phyloP scores from a whole-genome alignment of 2,113 vertebrate species.

The Neodontobutis hainanensis region DNA sequence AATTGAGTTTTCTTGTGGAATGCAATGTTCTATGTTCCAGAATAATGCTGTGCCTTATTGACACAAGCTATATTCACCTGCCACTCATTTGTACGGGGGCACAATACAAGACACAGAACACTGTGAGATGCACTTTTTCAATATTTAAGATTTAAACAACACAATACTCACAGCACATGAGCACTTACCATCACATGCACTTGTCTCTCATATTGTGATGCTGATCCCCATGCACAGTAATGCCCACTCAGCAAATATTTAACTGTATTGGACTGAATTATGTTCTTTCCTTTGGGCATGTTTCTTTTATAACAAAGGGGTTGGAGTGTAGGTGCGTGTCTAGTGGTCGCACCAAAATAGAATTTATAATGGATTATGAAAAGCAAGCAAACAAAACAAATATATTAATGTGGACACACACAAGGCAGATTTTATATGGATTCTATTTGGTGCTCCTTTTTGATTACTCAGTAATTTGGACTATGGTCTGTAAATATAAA shows the following conservation, averaged over 20 bases:
- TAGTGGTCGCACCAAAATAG: not conserved
- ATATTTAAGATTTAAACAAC: too few species aligned
- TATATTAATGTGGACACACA: too few species aligned
- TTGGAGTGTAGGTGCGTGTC: constrained; percentile 15
- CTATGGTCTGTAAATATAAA: too few species aligned
- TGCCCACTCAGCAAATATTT: constrained; percentile 67
- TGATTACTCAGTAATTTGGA: too few species aligned
- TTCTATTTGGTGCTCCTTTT: too few species aligned
- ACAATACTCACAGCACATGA: not conserved
- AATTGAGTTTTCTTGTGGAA: constrained; percentile 19
- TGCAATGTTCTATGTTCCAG: not conserved
- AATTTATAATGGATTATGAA: too few species aligned
- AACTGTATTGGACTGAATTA: constrained; percentile 57
- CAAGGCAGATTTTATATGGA: too few species aligned
- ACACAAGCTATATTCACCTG: too few species aligned
- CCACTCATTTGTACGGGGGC: too few species aligned
- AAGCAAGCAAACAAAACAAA: too few species aligned
- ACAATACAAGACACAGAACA: too few species aligned
- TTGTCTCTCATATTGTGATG: constrained; percentile 22
- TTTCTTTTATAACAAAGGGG: constrained; percentile 22
- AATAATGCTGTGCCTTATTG: not conserved
- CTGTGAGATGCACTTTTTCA: too few species aligned
- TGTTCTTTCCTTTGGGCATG: constrained; percentile 62
- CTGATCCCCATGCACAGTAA: constrained; percentile 53
- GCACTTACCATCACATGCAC: not conserved